Percentiles rank a stretch among this genome's conserved stretches.
Conservation (phyloP, 2,888 invertebrate species). For the Coenonympha glycerion region DNA sequence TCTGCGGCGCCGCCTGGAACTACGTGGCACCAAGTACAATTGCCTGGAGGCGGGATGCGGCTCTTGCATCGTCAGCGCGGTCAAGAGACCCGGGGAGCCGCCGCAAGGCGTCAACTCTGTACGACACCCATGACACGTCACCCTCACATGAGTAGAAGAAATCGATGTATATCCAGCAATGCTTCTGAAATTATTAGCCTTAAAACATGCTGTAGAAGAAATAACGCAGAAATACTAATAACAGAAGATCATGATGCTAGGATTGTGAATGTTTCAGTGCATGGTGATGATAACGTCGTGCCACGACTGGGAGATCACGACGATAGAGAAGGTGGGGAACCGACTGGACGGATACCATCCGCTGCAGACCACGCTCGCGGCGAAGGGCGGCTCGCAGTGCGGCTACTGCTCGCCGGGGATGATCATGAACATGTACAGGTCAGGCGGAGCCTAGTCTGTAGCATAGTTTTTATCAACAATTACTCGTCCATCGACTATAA, state of each 20-base stretch:
- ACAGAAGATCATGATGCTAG: too few relatives aligned
- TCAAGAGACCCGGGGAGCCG: slow-evolving; percentile 39
- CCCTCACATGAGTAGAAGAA: too few relatives aligned
- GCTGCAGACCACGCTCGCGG: slow-evolving; percentile 76
- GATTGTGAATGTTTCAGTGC: too few relatives aligned
- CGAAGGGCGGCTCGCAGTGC: slow-evolving; percentile 80
- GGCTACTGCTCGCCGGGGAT: slow-evolving; percentile 84
- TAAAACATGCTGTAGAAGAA: too few relatives aligned
- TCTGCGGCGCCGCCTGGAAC: slow-evolving; percentile 67
- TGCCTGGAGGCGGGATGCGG: slow-evolving; percentile 82
- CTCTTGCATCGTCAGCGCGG: slow-evolving; percentile 72
- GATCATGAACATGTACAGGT: slow-evolving; percentile 78
- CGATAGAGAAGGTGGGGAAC: slow-evolving; percentile 82
- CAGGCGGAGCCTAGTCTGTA: too few relatives aligned
- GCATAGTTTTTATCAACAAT: too few relatives aligned
- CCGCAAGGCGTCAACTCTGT: slow-evolving; percentile 79
- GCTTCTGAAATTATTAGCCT: too few relatives aligned
- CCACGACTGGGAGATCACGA: slow-evolving; percentile 78
- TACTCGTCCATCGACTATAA: too few relatives aligned
- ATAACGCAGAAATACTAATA: too few relatives aligned
- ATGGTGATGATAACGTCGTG: slow-evolving; percentile 77
- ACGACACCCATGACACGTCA: too few relatives aligned
- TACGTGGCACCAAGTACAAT: slow-evolving; percentile 81
- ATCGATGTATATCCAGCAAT: too few relatives aligned
- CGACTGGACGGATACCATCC: slow-evolving; percentile 78